A percentile compares a stretch with the other conserved stretches of the same genome.
phyloP scores from a whole-genome alignment of 2,797 vertebrate genomes.

The Manis javanica region DNA sequence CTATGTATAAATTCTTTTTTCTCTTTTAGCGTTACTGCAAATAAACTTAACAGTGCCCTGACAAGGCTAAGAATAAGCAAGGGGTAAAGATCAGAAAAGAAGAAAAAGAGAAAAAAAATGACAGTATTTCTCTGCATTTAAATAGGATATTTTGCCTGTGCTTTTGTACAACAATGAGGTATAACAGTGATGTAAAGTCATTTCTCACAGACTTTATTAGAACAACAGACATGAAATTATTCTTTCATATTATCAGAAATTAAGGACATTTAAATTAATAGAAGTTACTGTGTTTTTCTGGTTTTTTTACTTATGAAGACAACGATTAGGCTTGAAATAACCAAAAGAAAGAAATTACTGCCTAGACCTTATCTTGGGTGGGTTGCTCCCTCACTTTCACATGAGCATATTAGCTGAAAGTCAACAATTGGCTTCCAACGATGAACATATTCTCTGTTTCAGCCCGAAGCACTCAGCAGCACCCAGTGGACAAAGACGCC shows the following conservation, averaged over 20 bases:
- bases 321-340: not conserved
- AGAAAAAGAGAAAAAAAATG: not conserved
- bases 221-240: not conserved
- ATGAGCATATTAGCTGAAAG: slow-evolving; percentile 55
- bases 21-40: not conserved
- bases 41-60: not conserved
- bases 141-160: not conserved
- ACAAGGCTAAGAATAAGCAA: slow-evolving; percentile 1
- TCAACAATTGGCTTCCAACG: slow-evolving; percentile 65
- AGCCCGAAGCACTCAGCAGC: slow-evolving; percentile 89
- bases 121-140: not conserved
- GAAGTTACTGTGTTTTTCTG: not conserved
- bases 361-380: slow-evolving; percentile 62
- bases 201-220: not conserved
- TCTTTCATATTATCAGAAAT: slow-evolving; percentile 33
- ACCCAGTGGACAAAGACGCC: slow-evolving; percentile 90
- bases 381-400: slow-evolving; percentile 19
- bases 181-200: not conserved
- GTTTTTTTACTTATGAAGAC: not conserved
- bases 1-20: slow-evolving; percentile 32
- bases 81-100: not conserved
- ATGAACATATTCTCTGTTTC: slow-evolving; percentile 79
- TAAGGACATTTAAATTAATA: not conserved
- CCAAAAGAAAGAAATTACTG: slow-evolving; percentile 31
- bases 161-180: not conserved